Evolutionary conservation across 2,888 invertebrate genomes (phyloP), one percentile per base, ranked within the genome.

Genomic region (Drosophila meridiana): DNA sequence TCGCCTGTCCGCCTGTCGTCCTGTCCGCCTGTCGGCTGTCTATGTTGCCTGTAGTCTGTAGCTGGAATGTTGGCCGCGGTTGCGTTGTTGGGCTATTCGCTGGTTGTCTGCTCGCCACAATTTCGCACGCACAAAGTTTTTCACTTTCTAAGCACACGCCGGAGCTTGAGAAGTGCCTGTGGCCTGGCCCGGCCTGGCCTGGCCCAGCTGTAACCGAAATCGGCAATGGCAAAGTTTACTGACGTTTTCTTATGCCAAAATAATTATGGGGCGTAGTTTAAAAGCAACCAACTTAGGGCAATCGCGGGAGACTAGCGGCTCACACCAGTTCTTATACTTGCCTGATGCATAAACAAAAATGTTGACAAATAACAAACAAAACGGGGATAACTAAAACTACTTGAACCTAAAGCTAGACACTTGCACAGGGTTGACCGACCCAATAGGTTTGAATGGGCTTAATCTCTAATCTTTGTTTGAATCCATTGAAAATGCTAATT

Each of bases 91-190:
- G 69, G 55, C 71, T 67, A 67, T 67, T 75, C 78, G 70, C 70
- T 81, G 82, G 82, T 82, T 75, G 73, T 72, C 62, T 66, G 65
- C 74, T 73, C 52, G 83, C 87, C 87, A 73, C 84, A 85, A 87
- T 87, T 89, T 85, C 82, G 77, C 89, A 85, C 85, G 85, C 85
- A 87, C 87, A 89, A 89, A 85, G 68, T 89, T 83, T 87, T 82
- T 69, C 82, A 67, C 76, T 80, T 78, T 78, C 78, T 71, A 81
- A 79, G 80, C 70, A 70, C 73, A 76, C 76, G 67, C 64, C 50
- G 48, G 14, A 40, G 63, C 53, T 26, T 52, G 53, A 34, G 36
- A 65, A 62, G 66, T 61, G 66, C 63, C 53, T 78, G 68, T 45
- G 60, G 65, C 57, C 26, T 42, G 57, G 38, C 61, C 63, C 82